Evolutionary conservation across 2,113 vertebrate genomes (phyloP).

Genomic region (Todiramphus chloris): DNA sequence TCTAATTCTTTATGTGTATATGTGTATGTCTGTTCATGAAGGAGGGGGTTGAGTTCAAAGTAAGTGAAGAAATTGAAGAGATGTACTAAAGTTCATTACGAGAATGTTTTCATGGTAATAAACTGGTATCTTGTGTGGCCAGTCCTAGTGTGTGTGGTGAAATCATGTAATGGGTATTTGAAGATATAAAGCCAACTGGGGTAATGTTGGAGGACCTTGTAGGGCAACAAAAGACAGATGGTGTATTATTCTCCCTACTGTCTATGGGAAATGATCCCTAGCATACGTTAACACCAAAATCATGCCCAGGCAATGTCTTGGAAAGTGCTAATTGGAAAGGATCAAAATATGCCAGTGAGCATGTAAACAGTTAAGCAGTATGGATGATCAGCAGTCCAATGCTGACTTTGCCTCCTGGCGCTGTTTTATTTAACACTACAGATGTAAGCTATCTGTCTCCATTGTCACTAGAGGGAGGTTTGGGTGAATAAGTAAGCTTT

Average conservation of each 20-base stretch:
- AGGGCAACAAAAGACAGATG: background rate
- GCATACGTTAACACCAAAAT: background rate
- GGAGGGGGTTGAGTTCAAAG: background rate
- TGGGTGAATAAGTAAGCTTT: background rate
- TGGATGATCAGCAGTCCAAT: background rate
- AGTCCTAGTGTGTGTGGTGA: background rate
- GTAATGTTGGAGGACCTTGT: background rate
- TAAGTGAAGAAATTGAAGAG: background rate
- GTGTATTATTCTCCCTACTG: background rate
- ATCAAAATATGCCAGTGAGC: background rate
- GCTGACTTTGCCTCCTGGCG: background rate
- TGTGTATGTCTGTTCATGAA: background rate
- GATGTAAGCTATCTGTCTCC: background rate
- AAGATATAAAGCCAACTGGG: background rate
- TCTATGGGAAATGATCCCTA: background rate
- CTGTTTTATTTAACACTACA: background rate
- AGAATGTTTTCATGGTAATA: background rate
- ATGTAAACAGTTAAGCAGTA: background rate
- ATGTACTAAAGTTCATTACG: background rate
- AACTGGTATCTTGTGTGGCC: background rate
- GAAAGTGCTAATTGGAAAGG: background rate
- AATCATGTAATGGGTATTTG: background rate
- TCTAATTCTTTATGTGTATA: background rate
- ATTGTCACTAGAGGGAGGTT: background rate
- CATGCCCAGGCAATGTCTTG: background rate